These are phyloP conservation scores for Temnothorax nylanderi DNA, from an alignment of 1,140 invertebrate species.

Conservation along the genomic window DNA sequence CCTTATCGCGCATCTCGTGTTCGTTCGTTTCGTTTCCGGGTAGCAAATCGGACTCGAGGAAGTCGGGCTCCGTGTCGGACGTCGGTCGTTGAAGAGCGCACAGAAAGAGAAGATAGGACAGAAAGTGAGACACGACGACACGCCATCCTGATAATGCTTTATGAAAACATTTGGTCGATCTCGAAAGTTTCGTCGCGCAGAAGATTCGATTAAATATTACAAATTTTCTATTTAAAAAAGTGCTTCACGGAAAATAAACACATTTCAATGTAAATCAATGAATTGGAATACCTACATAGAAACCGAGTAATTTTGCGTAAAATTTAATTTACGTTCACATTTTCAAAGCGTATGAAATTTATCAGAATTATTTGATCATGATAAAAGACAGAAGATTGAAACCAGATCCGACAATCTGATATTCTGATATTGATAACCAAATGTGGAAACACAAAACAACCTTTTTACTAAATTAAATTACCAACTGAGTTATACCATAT, in stretches of 20 bases:
- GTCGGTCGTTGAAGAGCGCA: conserved; percentile 73
- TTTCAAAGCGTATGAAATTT: conserved; percentile 13
- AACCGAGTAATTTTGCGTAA: background rate
- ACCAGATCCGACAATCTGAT: background rate
- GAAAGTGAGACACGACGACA: conserved; percentile 65
- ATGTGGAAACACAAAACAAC: background rate
- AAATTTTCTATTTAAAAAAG: background rate
- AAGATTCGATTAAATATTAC: background rate
- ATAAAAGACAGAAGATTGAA: conserved; percentile 1
- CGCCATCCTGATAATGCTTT: conserved; percentile 53
- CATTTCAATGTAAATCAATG: background rate
- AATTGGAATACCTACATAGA: background rate
- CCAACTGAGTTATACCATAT: background rate
- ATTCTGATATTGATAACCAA: background rate
- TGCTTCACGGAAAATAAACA: background rate
- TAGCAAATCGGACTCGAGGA: conserved; percentile 74
- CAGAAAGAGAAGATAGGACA: conserved; percentile 70
- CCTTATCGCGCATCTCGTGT: background rate
- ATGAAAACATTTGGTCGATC: conserved; percentile 12
- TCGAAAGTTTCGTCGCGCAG: background rate
- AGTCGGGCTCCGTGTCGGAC: conserved; percentile 73
- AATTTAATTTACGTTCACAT: background rate
- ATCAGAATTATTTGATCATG: background rate
- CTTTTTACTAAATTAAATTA: conserved; percentile 5
- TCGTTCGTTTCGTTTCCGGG: conserved; percentile 18